These are phyloP conservation scores for Rotaria socialis DNA, from an alignment of 2,888 invertebrate genomes.

Conservation along the genomic window DNA sequence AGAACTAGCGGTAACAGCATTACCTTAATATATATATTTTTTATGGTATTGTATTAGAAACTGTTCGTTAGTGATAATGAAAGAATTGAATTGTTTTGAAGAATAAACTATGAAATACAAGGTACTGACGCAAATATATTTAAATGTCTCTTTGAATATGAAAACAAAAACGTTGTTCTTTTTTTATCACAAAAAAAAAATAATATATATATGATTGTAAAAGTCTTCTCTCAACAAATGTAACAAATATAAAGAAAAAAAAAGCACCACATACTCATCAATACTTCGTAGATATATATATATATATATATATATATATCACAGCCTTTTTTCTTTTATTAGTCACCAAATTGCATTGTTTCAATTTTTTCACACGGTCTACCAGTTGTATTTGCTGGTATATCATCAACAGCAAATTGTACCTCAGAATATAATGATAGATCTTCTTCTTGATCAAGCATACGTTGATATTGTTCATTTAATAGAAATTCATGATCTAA, in stretches of 20 bases:
- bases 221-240: background rate
- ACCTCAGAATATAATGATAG: conserved; percentile 17
- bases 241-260: too few relatives aligned
- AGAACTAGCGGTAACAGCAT: too few relatives aligned
- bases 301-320: background rate
- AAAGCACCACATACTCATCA: background rate
- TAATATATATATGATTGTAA: background rate
- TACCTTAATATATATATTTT: too few relatives aligned
- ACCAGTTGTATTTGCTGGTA: background rate
- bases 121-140: background rate
- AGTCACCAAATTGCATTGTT: background rate
- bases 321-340: background rate
- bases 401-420: background rate
- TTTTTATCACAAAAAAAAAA: background rate
- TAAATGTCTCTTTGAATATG: background rate
- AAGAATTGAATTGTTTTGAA: too few relatives aligned
- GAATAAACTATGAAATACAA: too few relatives aligned
- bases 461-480: background rate
- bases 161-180: background rate
- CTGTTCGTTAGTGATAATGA: too few relatives aligned
- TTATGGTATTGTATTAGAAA: too few relatives aligned
- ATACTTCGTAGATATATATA: background rate
- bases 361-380: conserved; percentile 19
- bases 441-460: background rate
- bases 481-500: background rate